Evolutionary conservation across 1,140 invertebrate genomes (phyloP).

Genomic region (Drosophila sechellia): DNA sequence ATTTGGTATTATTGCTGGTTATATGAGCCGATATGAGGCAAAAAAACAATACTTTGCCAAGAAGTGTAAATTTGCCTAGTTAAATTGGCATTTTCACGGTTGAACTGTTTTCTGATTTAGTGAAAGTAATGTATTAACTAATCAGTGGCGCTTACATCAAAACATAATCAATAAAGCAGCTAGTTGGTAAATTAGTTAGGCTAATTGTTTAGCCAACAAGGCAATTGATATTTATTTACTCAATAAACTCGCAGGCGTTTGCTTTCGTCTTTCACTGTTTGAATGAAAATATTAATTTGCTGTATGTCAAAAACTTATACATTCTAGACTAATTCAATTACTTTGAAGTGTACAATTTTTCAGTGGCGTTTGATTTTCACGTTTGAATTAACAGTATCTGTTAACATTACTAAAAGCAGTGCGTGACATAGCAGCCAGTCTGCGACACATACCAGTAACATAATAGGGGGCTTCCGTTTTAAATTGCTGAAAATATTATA

Average conservation of each 20-base stretch:
- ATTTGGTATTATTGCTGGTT: not conserved
- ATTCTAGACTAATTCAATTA: no score
- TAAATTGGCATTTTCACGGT: not conserved
- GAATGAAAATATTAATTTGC: not conserved
- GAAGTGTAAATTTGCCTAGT: not conserved
- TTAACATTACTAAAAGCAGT: not conserved
- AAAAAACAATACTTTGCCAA: no score
- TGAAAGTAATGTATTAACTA: conserved; percentile 10
- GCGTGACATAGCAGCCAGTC: conserved; percentile 2
- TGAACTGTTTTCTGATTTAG: not conserved
- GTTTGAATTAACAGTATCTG: not conserved
- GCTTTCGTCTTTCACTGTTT: not conserved
- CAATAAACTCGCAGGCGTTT: not conserved
- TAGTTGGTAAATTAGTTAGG: not conserved
- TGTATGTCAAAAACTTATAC: no score
- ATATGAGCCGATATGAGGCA: no score
- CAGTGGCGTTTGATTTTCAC: not conserved
- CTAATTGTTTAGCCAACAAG: not conserved
- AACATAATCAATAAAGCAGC: not conserved
- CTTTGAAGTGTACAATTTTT: no score
- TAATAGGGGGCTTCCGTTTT: not conserved
- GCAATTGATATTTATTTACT: not conserved
- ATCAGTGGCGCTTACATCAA: not conserved
- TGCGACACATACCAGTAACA: not conserved
- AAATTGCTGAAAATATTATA: not conserved